Conservation (phyloP, 2,797 vertebrate genomes). For the Hypotaenidia philippensis region DNA sequence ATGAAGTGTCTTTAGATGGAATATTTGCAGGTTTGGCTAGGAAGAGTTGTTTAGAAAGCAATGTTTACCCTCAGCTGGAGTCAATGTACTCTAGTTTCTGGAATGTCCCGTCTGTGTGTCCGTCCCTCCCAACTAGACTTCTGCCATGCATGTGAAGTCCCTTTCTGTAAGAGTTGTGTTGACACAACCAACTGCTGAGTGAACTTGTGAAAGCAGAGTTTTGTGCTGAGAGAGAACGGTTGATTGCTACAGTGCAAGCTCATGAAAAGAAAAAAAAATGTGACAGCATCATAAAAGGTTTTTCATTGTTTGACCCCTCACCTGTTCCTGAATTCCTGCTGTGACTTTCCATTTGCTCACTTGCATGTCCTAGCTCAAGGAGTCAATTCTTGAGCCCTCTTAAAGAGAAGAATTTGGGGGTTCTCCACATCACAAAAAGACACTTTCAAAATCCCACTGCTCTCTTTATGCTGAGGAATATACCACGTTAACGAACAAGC, state of each 20-base stretch:
- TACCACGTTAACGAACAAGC: neutral
- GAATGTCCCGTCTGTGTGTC: slow-evolving; percentile 13
- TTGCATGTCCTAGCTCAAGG: neutral
- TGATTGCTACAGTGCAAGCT: slow-evolving; percentile 60
- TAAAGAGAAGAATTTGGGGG: neutral
- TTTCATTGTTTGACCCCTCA: slow-evolving; percentile 67
- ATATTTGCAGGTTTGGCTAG: neutral
- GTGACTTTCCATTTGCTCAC: slow-evolving; percentile 61
- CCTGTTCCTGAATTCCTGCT: slow-evolving; percentile 47
- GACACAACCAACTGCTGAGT: slow-evolving; percentile 79
- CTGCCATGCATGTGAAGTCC: slow-evolving; percentile 63
- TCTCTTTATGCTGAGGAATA: neutral
- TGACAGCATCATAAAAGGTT: slow-evolving; percentile 70
- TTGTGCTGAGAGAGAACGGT: slow-evolving; percentile 71
- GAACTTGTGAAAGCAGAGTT: slow-evolving; percentile 68
- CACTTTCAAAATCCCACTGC: neutral
- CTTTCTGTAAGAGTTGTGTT: slow-evolving; percentile 75
- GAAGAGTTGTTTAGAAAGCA: neutral
- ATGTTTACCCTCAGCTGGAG: slow-evolving; percentile 39
- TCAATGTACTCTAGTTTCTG: slow-evolving; percentile 9
- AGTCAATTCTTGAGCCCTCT: neutral
- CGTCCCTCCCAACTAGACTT: slow-evolving; percentile 44
- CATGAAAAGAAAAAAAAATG: slow-evolving; percentile 63
- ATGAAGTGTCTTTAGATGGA: neutral
- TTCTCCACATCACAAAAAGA: neutral